These are phyloP conservation scores for Danio kyathit DNA, from an alignment of 2,797 vertebrate species.

Conservation along the genomic window DNA sequence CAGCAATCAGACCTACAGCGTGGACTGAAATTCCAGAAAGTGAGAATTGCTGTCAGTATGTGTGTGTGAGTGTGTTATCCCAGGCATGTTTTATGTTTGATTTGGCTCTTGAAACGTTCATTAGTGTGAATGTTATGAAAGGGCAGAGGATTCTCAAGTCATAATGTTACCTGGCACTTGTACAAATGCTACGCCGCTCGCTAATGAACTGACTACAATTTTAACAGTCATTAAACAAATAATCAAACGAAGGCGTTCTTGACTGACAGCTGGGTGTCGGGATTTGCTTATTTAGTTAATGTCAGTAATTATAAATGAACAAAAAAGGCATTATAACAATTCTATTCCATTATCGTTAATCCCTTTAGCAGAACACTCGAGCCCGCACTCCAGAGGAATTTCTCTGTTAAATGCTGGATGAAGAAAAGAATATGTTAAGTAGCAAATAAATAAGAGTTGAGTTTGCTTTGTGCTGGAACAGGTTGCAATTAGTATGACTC, in stretches of 20 bases:
- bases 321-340: not conserved
- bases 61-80: constrained; percentile 48
- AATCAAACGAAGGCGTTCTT: not conserved
- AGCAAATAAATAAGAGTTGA: not conserved
- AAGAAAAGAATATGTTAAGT: not conserved
- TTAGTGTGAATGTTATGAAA: constrained; percentile 52
- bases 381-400: not conserved
- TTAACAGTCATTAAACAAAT: constrained; percentile 10
- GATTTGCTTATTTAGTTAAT: not conserved
- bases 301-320: not conserved
- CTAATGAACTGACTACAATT: constrained; percentile 44
- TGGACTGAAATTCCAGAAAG: constrained; percentile 37
- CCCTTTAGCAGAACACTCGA: not conserved
- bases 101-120: constrained; percentile 54
- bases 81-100: constrained; percentile 53
- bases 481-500: constrained; percentile 6
- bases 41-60: not conserved
- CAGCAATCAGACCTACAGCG: constrained; percentile 39
- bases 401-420: not conserved
- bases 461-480: not conserved
- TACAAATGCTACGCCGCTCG: constrained; percentile 14
- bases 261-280: not conserved
- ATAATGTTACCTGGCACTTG: constrained; percentile 29
- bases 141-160: constrained; percentile 38
- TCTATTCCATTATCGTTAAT: not conserved